These are phyloP conservation scores for Poliocrania exsul DNA, from an alignment of 2,797 vertebrate species.

Conservation along the genomic window DNA sequence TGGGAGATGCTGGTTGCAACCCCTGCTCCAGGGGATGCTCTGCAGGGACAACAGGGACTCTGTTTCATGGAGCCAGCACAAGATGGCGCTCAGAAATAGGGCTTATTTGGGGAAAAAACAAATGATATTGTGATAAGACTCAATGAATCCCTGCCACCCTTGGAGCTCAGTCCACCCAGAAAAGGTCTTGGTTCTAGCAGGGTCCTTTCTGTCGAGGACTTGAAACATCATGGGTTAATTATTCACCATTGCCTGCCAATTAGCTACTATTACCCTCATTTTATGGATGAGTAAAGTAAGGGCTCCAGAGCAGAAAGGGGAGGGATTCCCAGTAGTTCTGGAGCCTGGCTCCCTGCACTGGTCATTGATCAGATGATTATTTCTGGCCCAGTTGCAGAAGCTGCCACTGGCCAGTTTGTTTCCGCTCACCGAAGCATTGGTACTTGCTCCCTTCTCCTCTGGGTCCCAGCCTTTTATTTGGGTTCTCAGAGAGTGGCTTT, in stretches of 20 bases:
- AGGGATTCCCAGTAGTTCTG: conserved; percentile 4
- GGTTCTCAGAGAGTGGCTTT: background rate
- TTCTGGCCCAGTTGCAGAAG: conserved; percentile 16
- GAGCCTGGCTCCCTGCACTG: background rate
- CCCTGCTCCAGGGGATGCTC: rapidly evolving
- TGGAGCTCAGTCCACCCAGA: background rate
- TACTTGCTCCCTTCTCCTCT: background rate
- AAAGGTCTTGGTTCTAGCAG: background rate
- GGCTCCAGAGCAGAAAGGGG: background rate
- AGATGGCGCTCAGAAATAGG: conserved; percentile 72
- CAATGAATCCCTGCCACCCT: background rate
- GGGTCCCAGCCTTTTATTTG: rapidly evolving
- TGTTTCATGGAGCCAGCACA: conserved; percentile 53
- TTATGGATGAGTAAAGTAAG: conserved; percentile 59
- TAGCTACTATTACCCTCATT: conserved; percentile 54
- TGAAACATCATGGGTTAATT: conserved; percentile 15
- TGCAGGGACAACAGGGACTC: background rate
- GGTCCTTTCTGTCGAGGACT: background rate
- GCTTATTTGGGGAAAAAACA: background rate
- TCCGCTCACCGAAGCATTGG: background rate
- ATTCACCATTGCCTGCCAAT: background rate
- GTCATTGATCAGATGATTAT: background rate
- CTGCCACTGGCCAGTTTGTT: background rate
- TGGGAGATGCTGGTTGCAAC: background rate
- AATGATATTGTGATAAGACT: background rate